phyloP scores from a whole-genome alignment of 2,888 invertebrate genomes.

The Notodonta ziczac region DNA sequence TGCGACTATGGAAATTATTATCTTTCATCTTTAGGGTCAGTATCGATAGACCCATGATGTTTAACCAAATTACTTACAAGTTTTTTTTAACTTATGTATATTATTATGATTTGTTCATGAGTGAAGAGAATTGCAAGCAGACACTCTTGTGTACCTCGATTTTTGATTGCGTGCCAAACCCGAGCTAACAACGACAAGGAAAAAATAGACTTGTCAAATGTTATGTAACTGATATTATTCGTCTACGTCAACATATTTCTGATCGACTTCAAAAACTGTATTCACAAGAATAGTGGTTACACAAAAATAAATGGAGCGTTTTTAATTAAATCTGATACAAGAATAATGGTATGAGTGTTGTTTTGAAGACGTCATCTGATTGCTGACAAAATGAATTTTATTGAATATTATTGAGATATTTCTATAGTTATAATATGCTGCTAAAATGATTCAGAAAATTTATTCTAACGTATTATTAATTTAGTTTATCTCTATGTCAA shows the following conservation, averaged over 20 bases:
- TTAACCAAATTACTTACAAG: not conserved
- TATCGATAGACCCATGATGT: too few species aligned
- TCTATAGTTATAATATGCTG: not conserved
- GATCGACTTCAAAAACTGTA: constrained; percentile 25
- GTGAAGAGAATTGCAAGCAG: constrained; percentile 44
- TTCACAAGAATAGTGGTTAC: constrained; percentile 16
- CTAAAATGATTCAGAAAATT: not conserved
- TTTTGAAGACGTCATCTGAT: not conserved
- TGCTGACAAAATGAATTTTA: not conserved
- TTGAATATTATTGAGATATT: not conserved
- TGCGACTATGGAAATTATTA: constrained; percentile 45
- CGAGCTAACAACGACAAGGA: constrained; percentile 71
- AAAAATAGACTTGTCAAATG: constrained; percentile 78
- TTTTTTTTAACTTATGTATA: constrained; percentile 11
- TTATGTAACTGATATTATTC: constrained; percentile 58
- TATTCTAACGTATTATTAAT: constrained; percentile 15
- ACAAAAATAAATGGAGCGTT: not conserved
- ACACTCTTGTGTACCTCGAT: constrained; percentile 50
- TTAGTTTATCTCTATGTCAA: constrained; percentile 63
- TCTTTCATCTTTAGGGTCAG: not conserved
- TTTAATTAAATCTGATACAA: not conserved
- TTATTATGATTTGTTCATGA: constrained; percentile 31
- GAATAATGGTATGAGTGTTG: not conserved
- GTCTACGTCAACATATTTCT: constrained; percentile 47
- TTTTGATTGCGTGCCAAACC: constrained; percentile 73